These are phyloP conservation scores for Ephestia elutella DNA, from an alignment of 1,140 invertebrate genomes.

Conservation along the genomic window DNA sequence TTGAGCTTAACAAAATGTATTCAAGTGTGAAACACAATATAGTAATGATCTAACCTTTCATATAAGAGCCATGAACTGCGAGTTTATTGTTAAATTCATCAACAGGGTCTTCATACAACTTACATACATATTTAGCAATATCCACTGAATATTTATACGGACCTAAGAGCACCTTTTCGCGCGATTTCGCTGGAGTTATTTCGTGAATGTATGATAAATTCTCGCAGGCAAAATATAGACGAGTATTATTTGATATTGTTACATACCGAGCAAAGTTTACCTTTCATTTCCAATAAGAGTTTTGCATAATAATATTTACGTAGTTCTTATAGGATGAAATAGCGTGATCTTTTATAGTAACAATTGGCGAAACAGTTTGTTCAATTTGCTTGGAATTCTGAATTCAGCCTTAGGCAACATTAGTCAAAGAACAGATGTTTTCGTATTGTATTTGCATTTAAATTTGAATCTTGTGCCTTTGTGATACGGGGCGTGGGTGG, in stretches of 20 bases:
- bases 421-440: conserved; percentile 13
- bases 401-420: conserved; percentile 10
- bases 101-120: background rate
- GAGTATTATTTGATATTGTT: background rate
- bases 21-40: too few relatives aligned
- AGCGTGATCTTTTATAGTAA: background rate
- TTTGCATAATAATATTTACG: background rate
- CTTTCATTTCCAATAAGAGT: background rate
- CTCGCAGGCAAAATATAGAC: background rate
- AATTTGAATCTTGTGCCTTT: conserved; percentile 10
- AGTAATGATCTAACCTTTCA: too few relatives aligned
- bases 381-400: conserved; percentile 15
- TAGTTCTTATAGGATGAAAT: background rate
- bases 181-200: conserved; percentile 2
- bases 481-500: background rate
- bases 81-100: background rate
- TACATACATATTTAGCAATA: background rate
- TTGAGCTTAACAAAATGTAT: too few relatives aligned
- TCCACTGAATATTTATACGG: conserved; percentile 5
- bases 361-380: conserved; percentile 11
- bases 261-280: background rate
- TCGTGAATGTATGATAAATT: conserved; percentile 3
- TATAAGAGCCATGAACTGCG: background rate
- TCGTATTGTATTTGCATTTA: background rate
- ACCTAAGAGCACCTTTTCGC: background rate